Evolutionary conservation across 2,888 invertebrate genomes (phyloP), one percentile per base, ranked within the genome.

Genomic region (Tanypteryx hageni): DNA sequence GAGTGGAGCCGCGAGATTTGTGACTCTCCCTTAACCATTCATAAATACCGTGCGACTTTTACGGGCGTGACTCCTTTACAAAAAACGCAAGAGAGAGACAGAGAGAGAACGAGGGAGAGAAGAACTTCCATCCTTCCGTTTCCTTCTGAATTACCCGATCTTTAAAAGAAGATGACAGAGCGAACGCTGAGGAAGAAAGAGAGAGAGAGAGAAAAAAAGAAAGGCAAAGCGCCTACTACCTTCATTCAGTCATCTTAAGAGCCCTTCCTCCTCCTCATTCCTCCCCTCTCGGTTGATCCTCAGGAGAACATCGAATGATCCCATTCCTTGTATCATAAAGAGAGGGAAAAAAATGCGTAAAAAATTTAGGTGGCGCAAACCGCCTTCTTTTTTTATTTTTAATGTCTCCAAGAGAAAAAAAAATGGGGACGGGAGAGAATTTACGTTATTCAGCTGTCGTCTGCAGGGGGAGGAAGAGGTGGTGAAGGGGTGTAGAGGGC

Each of bases 391-490:
- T 44, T 61, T 89, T 64, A 57, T 89, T 64, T 64, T 64, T n/a
- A 89, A 89, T 44, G 89, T 89, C 64, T 64, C 64, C 89, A 61
- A 57, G 61, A 18, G 27, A 16, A 27, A 86, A 58, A 89, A 58
- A 86, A 86, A 86, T 59, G 44, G 18, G 61, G 44, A 64, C 61
- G 61, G 64, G 44, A 27, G 89, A 89, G 56, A 89, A 89, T 89
- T 89, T 89, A 89, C 89, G 89, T 44, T 89, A 89, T 68, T 64
- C 89, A 89, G 89, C 89, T 89, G 89, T 89, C 89, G 89, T 89
- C 89, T 68, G 64, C 83, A 57, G 83, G 44, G 89, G 27, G 31
- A 61, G 86, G 58, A 31, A 27, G 59, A 58, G 59, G 58, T 58
- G 85, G 27, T 14, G 59, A 86, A 58, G 27, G 59, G 31, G 61